These are phyloP conservation scores for Cotesia vestalis DNA, from an alignment of 1,140 invertebrate species.

Conservation along the genomic window DNA sequence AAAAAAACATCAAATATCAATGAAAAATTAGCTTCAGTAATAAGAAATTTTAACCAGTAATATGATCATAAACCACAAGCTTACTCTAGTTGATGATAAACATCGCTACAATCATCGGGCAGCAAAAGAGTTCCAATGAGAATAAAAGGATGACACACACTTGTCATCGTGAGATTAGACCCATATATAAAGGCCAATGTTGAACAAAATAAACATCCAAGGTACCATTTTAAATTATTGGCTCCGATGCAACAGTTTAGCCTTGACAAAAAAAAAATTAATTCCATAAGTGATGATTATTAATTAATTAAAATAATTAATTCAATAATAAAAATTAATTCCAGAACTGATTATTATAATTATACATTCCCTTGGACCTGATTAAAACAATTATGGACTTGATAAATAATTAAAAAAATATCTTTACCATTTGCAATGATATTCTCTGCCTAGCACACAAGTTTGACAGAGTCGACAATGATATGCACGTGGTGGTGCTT, in stretches of 20 bases:
- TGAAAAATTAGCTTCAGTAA: conserved; percentile 1
- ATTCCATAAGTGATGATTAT: conserved; percentile 28
- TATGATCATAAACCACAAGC: conserved; percentile 44
- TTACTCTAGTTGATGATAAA: conserved; percentile 75
- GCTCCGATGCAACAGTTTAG: conserved; percentile 77
- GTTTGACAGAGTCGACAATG: conserved; percentile 61
- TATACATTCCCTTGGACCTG: no score
- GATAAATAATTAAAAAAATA: conserved; percentile 12
- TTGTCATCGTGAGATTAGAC: conserved; percentile 76
- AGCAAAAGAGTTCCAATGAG: conserved; percentile 71
- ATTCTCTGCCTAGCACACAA: conserved; percentile 59
- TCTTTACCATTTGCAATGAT: conserved; percentile 62
- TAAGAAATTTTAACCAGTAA: background rate
- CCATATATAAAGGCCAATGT: conserved; percentile 72
- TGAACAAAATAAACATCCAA: conserved; percentile 70
- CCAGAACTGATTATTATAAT: no score
- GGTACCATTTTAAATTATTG: conserved; percentile 72
- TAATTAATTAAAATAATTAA: no score
- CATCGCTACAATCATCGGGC: conserved; percentile 77
- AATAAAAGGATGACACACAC: conserved; percentile 75
- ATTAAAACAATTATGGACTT: no score
- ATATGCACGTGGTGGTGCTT: conserved; percentile 53
- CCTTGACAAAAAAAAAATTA: conserved; percentile 61
- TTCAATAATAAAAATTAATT: no score
- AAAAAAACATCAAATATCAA: conserved; percentile 11